Base-by-base conservation (phyloP, 2,888 invertebrate genomes). In the Andrena trimmerana region DNA sequence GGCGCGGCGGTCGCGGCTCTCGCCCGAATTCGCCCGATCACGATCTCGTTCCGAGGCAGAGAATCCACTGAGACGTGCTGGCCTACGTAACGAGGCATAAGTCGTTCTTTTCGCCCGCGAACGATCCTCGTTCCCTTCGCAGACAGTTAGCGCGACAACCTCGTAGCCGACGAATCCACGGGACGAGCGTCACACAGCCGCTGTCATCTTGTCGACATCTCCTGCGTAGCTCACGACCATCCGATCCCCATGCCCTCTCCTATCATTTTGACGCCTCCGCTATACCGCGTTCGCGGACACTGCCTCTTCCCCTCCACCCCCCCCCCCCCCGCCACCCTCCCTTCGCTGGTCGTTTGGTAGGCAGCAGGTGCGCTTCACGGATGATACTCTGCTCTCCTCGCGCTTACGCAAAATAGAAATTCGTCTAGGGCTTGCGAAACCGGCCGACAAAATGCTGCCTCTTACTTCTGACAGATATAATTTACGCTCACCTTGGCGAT, bases 201-300 rank as follows among this genome's bases (percentile, higher is more conserved):
- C 92, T 92, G 92, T 92, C 92, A 91, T 92, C 90, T 91, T 91
- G 90, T 88, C 89, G 88, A 91, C 91, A 91, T 89, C 86, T 89
- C 90, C 88, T 88, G 88, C 84, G 83, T 89, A 89, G 86, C 77
- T 89, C 89, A 88, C 86, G 83, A 27, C 27, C 1, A 74, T 88
- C 88, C 79, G 79, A 84, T 81, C 86, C 81, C 79, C 80, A 67
- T 88, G 71, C 87, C 87, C 87, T 84, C 89, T 73, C 85, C 84
- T 78, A 81, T 82, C 79, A 81, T 81, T 87, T 87, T 87, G 71
- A 81, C 85, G 88, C 88, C 81, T 86, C 73, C 36, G 65, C 83
- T 82, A 85, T 85, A 78, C 59, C 29, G 24, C 13, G 10, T 88
- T 88, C 86, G 66, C 63, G 60, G 31, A 73, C 70, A 78, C 79